Evolutionary conservation across 2,113 vertebrate genomes (phyloP), one percentile per base, ranked within the genome.

Genomic region (Centrocercus urophasianus): DNA sequence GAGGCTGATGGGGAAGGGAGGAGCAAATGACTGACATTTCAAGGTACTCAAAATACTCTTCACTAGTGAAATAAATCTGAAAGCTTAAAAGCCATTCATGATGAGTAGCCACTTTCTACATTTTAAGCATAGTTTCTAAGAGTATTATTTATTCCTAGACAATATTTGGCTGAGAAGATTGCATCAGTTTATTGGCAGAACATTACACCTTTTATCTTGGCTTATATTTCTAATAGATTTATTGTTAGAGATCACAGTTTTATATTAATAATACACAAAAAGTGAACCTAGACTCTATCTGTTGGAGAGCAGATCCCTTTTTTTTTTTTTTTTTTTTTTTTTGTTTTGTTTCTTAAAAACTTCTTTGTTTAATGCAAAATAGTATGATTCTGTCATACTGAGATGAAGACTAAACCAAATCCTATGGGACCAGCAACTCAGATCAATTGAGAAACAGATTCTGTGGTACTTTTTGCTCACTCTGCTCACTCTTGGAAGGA

Each of bases 41-140:
- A 83, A 86, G 30, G 32, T 88, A 64, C 79, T 95, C 82, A 75
- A 90, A 91, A 82, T 66, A 57, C 40, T 85, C 75, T 87, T 85
- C 91, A 54, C 85, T 70, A 85, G 80, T 64, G 27, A 75, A 92
- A 89, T 86, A 84, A 95, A 63, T 43, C 21, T 80, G 66, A 69
- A n/a, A 83, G 74, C 43, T 93, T 92, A 89, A 83, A 76, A 84
- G 42, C 40, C 20, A 45, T 72, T 67, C 69, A 38, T 59, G 47
- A 30, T 78, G 63, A 75, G 34, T 47, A 89, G 48, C 6, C 48
- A 25, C 32, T 32, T 79, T 11, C 63, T 50, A 11, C 13, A 19
- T 34, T 69, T 64, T 43, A 64, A 52, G 43, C 8, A 12, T 15
- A 21, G 30, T 64, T 38, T 45, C 57, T 38, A 45, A 57, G 8